These are phyloP conservation scores for Apotomis turbidana DNA, from an alignment of 2,888 invertebrate species.

Conservation along the genomic window DNA sequence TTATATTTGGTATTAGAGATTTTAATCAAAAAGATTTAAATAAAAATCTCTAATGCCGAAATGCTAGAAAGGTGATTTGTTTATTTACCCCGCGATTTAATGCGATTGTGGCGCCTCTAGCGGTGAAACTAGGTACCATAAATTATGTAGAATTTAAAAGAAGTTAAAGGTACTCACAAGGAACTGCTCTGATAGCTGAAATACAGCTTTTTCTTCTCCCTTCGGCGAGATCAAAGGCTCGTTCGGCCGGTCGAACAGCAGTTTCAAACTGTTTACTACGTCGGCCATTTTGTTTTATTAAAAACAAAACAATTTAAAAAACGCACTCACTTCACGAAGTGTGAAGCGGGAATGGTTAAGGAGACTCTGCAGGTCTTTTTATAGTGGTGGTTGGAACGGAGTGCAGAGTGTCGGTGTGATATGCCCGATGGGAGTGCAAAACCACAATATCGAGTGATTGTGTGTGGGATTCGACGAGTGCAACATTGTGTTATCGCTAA, in stretches of 20 bases:
- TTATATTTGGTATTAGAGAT: no score
- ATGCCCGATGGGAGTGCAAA: conserved; percentile 46
- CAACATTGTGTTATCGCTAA: neutral
- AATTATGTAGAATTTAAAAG: no score
- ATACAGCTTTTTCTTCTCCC: conserved; percentile 83
- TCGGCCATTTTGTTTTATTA: conserved; percentile 58
- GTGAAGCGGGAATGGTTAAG: conserved; percentile 66
- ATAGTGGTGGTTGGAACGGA: conserved; percentile 45
- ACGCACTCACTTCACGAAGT: conserved; percentile 67
- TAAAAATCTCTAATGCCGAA: no score
- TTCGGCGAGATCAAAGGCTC: conserved; percentile 86
- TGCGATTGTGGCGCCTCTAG: no score
- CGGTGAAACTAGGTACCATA: no score
- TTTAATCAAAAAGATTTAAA: no score
- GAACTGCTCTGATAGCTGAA: conserved; percentile 84
- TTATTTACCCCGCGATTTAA: no score
- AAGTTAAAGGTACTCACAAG: conserved; percentile 79
- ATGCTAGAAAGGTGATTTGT: no score
- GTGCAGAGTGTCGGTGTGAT: conserved; percentile 45
- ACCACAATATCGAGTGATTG: conserved; percentile 24
- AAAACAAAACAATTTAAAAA: conserved; percentile 40
- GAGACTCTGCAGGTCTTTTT: conserved; percentile 47
- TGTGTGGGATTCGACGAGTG: neutral
- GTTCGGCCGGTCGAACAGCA: conserved; percentile 85
- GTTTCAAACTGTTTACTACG: conserved; percentile 56